phyloP scores from a whole-genome alignment of 2,888 invertebrate species.

The Chymomyza caudatula region DNA sequence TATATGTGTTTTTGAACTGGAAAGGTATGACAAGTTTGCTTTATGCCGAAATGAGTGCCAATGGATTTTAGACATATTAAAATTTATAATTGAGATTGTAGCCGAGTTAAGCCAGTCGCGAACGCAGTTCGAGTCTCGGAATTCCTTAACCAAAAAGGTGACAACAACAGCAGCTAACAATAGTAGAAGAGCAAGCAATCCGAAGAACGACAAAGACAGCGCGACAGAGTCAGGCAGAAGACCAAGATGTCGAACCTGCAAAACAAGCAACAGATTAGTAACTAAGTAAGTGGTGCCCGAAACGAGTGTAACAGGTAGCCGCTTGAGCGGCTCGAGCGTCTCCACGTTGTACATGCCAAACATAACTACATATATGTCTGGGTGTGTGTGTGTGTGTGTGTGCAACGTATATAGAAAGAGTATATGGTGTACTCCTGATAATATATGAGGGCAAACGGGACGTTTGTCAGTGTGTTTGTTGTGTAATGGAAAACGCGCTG shows the following conservation, averaged over 20 bases:
- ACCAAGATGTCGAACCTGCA: conserved; percentile 7
- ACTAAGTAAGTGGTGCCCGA: neutral
- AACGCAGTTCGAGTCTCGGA: neutral
- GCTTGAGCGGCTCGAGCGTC: neutral
- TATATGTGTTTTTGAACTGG: neutral
- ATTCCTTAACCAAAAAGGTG: neutral
- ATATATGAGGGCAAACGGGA: conserved; percentile 18
- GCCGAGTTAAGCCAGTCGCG: neutral
- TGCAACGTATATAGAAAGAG: conserved; percentile 10
- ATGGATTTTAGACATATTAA: neutral
- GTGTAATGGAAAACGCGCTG: conserved; percentile 38
- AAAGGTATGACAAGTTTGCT: neutral
- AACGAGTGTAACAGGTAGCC: conserved; percentile 61
- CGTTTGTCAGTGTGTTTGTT: neutral
- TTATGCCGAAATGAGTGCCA: neutral
- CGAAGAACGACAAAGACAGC: neutral
- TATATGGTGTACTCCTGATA: conserved; percentile 9
- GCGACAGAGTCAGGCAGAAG: neutral
- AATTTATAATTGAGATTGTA: neutral
- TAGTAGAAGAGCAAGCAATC: neutral
- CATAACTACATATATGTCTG: conserved; percentile 4
- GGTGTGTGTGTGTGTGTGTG: too few relatives aligned
- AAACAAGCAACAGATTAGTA: conserved; percentile 12
- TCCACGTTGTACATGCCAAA: neutral
- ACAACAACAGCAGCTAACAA: neutral